Evolutionary conservation across 2,888 invertebrate genomes (phyloP).

Genomic region (Caenorhabditis sulstoni): DNA sequence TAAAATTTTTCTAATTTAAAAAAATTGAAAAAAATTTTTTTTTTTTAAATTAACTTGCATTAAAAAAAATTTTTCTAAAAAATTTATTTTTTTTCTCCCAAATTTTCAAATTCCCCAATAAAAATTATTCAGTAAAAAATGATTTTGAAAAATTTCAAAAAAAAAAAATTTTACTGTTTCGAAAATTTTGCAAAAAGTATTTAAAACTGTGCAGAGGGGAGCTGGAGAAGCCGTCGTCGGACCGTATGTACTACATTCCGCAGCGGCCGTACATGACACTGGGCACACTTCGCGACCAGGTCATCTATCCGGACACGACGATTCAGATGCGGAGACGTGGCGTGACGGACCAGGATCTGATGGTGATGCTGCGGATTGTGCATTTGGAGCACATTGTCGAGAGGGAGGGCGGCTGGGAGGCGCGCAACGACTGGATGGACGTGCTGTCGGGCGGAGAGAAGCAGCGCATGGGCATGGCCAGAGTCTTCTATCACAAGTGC

Average conservation of each 20-base stretch:
- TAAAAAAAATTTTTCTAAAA: neutral
- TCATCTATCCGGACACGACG: conserved; percentile 93
- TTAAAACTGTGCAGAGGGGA: conserved; percentile 57
- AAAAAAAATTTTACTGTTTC: too few relatives aligned
- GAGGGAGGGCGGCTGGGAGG: conserved; percentile 77
- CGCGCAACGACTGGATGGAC: conserved; percentile 95
- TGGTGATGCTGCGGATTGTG: conserved; percentile 86
- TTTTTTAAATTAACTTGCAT: neutral
- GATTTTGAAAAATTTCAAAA: too few relatives aligned
- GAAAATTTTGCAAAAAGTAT: neutral
- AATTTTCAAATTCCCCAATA: neutral
- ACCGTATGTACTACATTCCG: conserved; percentile 74
- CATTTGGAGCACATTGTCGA: conserved; percentile 86
- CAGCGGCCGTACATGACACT: conserved; percentile 98
- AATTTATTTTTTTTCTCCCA: too few relatives aligned
- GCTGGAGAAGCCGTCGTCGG: conserved; percentile 76
- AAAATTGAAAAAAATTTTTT: too few relatives aligned
- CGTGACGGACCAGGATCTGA: conserved; percentile 88
- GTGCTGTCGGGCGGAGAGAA: conserved; percentile 98
- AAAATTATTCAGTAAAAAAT: too few relatives aligned
- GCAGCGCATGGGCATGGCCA: conserved; percentile 91
- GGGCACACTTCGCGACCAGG: conserved; percentile 93
- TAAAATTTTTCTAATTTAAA: too few relatives aligned
- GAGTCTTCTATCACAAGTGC: conserved; percentile 81
- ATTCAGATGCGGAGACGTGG: conserved; percentile 88